Evolutionary conservation across 2,888 invertebrate genomes (phyloP).

Genomic region (Apomyelois bistriatella): DNA sequence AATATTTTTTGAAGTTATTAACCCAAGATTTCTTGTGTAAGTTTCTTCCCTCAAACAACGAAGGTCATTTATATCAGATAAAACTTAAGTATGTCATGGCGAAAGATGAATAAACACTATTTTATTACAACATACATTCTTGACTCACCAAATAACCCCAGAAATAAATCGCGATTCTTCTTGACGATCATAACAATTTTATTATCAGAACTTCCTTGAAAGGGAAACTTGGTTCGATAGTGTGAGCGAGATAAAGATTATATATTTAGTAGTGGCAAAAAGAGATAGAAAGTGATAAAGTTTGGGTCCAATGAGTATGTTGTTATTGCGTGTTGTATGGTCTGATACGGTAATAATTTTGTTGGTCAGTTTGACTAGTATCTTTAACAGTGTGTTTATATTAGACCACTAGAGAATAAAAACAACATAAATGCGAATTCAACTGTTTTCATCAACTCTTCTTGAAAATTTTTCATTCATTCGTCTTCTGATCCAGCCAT

Average conservation of each 20-base stretch:
- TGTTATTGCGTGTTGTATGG: slow-evolving; percentile 22
- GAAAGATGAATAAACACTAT: slow-evolving; percentile 6
- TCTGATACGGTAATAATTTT: neutral
- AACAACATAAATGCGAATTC: no score
- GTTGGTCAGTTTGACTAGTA: neutral
- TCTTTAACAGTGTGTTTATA: neutral
- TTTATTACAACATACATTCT: slow-evolving; percentile 22
- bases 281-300: slow-evolving; percentile 19
- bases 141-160: slow-evolving; percentile 44
- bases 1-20: no score
- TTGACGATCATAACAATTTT: slow-evolving; percentile 68
- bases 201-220: slow-evolving; percentile 48
- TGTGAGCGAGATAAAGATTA: slow-evolving; percentile 26
- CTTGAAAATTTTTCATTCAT: no score
- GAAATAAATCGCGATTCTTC: slow-evolving; percentile 66
- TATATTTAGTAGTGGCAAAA: slow-evolving; percentile 15
- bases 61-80: neutral
- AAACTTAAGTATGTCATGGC: slow-evolving; percentile 7
- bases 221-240: slow-evolving; percentile 36
- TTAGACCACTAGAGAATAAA: no score
- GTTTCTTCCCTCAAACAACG: neutral
- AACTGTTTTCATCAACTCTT: no score
- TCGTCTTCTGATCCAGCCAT: no score
- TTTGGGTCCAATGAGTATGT: slow-evolving; percentile 31
- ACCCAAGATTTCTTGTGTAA: neutral